Conservation (phyloP, 2,797 vertebrate species). For the Sternotherus odoratus region DNA sequence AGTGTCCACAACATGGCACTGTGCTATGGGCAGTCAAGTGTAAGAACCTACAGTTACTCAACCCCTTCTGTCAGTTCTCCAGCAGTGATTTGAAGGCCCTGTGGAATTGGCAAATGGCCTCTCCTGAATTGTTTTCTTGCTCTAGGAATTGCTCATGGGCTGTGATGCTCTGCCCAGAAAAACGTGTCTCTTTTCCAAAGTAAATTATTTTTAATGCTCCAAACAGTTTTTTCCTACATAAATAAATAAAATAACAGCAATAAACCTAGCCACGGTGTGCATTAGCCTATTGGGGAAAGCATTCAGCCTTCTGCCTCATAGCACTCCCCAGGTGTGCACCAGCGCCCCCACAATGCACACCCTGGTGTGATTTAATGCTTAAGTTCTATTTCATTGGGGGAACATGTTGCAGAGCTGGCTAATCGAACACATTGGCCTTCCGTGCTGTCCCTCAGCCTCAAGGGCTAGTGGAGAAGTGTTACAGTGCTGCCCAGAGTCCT, state of each 20-base stretch:
- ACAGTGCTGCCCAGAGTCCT: not conserved
- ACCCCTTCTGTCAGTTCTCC: not conserved
- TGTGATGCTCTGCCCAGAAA: not conserved
- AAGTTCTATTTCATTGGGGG: not conserved
- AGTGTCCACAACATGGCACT: not conserved
- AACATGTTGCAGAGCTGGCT: not conserved
- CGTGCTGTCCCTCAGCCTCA: not conserved
- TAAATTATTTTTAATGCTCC: not conserved
- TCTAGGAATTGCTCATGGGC: not conserved
- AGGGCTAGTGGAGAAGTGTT: not conserved
- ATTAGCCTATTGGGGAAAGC: not conserved
- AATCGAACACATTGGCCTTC: not conserved
- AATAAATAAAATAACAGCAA: not conserved
- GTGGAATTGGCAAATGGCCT: not conserved
- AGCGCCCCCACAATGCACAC: not conserved
- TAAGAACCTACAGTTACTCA: not conserved
- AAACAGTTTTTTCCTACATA: not conserved
- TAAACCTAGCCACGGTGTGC: not conserved
- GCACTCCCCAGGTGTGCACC: not conserved
- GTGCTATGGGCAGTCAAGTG: not conserved
- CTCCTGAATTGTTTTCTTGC: not conserved
- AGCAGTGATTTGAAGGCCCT: not conserved
- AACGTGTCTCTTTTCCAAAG: not conserved
- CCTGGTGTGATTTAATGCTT: accelerated
- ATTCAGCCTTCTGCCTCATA: accelerated